Evolutionary conservation across 2,888 invertebrate species (phyloP), one percentile per base, ranked within the genome.

Genomic region (Copidosoma aretas): DNA sequence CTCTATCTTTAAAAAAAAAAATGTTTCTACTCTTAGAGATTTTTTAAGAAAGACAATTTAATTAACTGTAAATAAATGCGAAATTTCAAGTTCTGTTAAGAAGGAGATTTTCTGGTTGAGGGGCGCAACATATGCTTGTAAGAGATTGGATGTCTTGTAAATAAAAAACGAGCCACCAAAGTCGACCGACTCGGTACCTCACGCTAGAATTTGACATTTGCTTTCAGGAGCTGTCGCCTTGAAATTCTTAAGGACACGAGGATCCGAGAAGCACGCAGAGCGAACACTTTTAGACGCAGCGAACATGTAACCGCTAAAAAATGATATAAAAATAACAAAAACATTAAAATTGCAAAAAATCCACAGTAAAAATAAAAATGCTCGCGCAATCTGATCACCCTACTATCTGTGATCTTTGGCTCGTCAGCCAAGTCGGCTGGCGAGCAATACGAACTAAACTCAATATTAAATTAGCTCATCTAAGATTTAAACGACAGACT

Each of bases 201-300:
- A 68, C 64, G 71, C 67, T 73, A 71, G 70, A 66, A 68, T 61
- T 71, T 73, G 67, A 66, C 76, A 77, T 83, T 80, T 83, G 82
- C 75, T 84, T 83, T 82, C 84, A 84, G 84, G 84, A 84, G 82
- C 83, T 83, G 82, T 84, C 84, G 78, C 84, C 84, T 81, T 83
- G 82, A 84, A 84, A 82, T 81, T 79, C 80, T 81, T 83, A 80
- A 73, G 79, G 79, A 8, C 8, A 76, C 79, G 79, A 79, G 76
- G 81, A 80, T 75, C 73, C 75, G 76, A 75, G 75, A 77, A 75
- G 74, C 74, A 75, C 73, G 75, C 73, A 66, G 70, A 75, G 75
- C 74, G 70, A 75, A 74, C 73, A 43, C 53, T 52, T 41, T 61
- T 67, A 62, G 65, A 60, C 24, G 43, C 49, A 64, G 67, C 60